These are phyloP conservation scores for Leiothrix lutea DNA, from an alignment of 2,113 vertebrate genomes.

Conservation along the genomic window DNA sequence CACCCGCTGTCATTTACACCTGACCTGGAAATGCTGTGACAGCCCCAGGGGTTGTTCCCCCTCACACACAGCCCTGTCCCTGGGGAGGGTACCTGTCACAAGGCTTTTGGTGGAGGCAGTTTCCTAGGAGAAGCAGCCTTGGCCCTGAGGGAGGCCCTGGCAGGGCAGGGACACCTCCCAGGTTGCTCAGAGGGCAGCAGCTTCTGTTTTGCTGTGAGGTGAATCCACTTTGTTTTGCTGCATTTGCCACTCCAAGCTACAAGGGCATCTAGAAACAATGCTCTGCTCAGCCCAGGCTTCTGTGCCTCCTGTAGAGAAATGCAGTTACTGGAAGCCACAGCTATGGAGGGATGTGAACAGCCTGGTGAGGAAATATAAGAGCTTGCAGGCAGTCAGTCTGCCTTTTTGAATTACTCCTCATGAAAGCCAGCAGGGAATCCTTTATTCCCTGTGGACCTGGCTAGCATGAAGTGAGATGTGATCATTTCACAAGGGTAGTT, in stretches of 20 bases:
- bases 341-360: not conserved
- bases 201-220: not conserved
- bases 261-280: not conserved
- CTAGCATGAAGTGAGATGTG: not conserved
- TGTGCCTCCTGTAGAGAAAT: not conserved
- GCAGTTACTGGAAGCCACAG: not conserved
- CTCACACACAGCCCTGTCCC: not conserved
- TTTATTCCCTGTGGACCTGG: not conserved
- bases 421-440: not conserved
- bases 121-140: not conserved
- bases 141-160: not conserved
- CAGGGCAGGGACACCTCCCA: not conserved
- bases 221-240: not conserved
- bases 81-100: not conserved
- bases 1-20: not conserved
- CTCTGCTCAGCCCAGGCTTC: not conserved
- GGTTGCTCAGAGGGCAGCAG: not conserved
- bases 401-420: not conserved
- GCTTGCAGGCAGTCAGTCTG: not conserved
- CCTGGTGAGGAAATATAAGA: not conserved
- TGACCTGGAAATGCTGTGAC: not conserved
- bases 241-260: not conserved
- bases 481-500: not conserved
- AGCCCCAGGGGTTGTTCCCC: not conserved
- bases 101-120: not conserved